A percentile compares a stretch with the other conserved stretches of the same genome.
phyloP scores from a whole-genome alignment of 2,797 vertebrate species.

The Benthosema pterotum region DNA sequence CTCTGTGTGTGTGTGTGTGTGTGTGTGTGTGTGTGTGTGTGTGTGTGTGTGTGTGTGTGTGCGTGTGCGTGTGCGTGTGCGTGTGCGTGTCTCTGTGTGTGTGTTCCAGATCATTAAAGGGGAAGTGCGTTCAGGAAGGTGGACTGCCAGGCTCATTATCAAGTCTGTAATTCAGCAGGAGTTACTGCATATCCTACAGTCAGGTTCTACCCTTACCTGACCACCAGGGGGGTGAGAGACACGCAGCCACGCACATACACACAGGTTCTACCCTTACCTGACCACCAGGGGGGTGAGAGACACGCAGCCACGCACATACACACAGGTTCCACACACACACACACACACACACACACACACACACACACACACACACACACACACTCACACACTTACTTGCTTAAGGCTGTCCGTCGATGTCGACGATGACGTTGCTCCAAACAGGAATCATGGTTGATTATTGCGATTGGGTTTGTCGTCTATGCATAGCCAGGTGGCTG shows the following conservation, averaged over 20 bases:
- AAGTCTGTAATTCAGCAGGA: slow-evolving; percentile 88
- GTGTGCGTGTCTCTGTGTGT: not conserved
- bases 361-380: too few relatives aligned
- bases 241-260: slow-evolving; percentile 63
- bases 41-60: too few relatives aligned
- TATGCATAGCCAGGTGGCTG: too few relatives aligned
- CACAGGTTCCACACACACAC: slow-evolving; percentile 83
- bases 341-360: not conserved
- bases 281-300: slow-evolving; percentile 81
- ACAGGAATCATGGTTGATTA: too few relatives aligned
- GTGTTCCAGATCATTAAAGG: slow-evolving; percentile 85
- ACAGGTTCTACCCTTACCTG: slow-evolving; percentile 87
- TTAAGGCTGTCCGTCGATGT: too few relatives aligned
- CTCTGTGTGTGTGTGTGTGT: too few relatives aligned
- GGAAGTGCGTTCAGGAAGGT: slow-evolving; percentile 91
- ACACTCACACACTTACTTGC: too few relatives aligned
- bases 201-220: slow-evolving; percentile 85
- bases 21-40: too few relatives aligned
- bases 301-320: slow-evolving; percentile 52
- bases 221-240: slow-evolving; percentile 80
- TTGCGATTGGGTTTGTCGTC: too few relatives aligned
- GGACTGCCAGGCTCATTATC: slow-evolving; percentile 89
- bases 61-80: too few relatives aligned
- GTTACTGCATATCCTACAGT: slow-evolving; percentile 92
- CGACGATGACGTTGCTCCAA: too few relatives aligned